phyloP scores from a whole-genome alignment of 2,888 invertebrate genomes.

The Chrysolina oricalcia region DNA sequence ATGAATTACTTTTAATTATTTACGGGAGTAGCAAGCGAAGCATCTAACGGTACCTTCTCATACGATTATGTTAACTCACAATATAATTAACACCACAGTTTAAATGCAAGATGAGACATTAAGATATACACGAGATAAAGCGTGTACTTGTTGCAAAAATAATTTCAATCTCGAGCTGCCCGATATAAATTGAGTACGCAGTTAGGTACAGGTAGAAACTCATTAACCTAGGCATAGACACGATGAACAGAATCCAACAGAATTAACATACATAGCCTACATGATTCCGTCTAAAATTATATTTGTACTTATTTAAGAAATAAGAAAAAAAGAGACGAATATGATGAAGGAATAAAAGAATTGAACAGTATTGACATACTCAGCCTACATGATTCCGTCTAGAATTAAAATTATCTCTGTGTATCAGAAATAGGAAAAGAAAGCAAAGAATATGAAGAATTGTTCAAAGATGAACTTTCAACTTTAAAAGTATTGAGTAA shows the following conservation, averaged over 20 bases:
- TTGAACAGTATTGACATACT: no score
- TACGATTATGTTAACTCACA: conserved; percentile 51
- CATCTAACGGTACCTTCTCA: conserved; percentile 49
- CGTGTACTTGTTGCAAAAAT: conserved; percentile 43
- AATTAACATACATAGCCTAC: not conserved
- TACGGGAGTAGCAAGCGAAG: conserved; percentile 36
- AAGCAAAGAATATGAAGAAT: no score
- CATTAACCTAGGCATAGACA: conserved; percentile 1
- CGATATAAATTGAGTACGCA: conserved; percentile 35
- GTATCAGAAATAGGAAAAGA: no score
- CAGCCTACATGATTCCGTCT: no score
- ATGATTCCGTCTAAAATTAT: not conserved
- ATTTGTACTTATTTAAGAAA: no score
- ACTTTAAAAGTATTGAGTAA: no score
- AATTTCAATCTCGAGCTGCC: conserved; percentile 44
- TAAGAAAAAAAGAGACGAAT: no score
- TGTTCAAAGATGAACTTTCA: no score
- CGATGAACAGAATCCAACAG: not conserved
- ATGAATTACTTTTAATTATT: conserved; percentile 38
- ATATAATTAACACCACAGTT: conserved; percentile 51
- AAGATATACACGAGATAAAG: conserved; percentile 46
- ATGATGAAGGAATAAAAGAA: no score
- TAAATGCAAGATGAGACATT: conserved; percentile 49
- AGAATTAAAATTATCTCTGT: no score
- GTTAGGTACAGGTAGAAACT: conserved; percentile 23